These are phyloP conservation scores for Heliornis fulica DNA, from an alignment of 2,113 vertebrate genomes.

Conservation along the genomic window DNA sequence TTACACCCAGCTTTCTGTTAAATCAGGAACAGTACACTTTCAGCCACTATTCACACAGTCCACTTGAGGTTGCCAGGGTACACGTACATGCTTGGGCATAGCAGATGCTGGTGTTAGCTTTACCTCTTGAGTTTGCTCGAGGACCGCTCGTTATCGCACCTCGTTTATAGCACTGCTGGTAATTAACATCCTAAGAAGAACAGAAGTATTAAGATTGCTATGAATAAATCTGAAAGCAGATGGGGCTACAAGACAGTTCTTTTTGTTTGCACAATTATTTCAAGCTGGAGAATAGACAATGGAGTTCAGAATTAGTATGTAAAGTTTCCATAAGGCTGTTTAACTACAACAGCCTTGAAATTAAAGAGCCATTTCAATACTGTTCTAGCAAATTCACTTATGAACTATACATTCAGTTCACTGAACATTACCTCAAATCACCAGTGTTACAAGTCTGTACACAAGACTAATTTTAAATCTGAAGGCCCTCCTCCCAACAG, in stretches of 20 bases:
- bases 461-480: neutral
- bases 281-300: neutral
- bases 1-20: neutral
- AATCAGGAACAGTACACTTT: neutral
- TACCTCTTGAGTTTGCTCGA: constrained; percentile 83
- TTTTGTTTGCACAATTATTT: neutral
- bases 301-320: neutral
- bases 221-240: neutral
- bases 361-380: neutral
- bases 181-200: constrained; percentile 81
- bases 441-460: neutral
- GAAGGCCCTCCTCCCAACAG: neutral
- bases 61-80: too few species aligned
- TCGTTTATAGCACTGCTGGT: constrained; percentile 83
- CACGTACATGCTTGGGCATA: too few species aligned
- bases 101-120: constrained; percentile 15
- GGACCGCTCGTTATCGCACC: constrained; percentile 73
- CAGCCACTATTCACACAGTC: neutral
- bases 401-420: neutral
- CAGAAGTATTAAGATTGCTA: neutral
- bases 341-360: neutral
- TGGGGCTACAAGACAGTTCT: neutral
- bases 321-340: too few species aligned
- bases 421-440: neutral
- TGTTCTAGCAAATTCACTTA: neutral